Evolutionary conservation across 2,888 invertebrate genomes (phyloP).

Genomic region (Hymenopus coronatus): DNA sequence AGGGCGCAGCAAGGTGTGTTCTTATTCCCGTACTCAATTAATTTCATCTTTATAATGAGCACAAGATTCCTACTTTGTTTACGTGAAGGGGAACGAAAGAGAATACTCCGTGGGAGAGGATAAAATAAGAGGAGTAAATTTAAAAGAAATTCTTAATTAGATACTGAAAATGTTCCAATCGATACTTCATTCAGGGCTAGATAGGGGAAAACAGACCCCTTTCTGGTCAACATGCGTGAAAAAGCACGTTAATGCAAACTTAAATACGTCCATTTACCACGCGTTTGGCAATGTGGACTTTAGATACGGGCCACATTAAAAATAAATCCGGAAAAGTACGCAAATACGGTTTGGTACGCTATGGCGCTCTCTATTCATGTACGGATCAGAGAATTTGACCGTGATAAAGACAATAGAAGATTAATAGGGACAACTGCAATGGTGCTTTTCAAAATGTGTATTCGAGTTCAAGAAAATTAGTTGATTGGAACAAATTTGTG

Average conservation of each 20-base stretch:
- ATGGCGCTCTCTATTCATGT: too few relatives aligned
- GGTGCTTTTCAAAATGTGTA: too few relatives aligned
- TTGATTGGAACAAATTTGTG: too few relatives aligned
- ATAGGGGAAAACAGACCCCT: background rate
- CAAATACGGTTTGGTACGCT: too few relatives aligned
- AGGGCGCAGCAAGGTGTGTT: background rate
- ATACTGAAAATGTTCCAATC: background rate
- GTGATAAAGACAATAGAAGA: too few relatives aligned
- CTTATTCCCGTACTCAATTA: conserved; percentile 20
- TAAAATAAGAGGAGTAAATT: background rate
- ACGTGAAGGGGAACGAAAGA: background rate
- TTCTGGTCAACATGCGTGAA: background rate
- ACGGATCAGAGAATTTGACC: too few relatives aligned
- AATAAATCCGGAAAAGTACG: too few relatives aligned
- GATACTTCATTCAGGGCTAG: background rate
- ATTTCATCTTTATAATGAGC: conserved; percentile 22
- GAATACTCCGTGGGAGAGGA: background rate
- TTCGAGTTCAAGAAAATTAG: too few relatives aligned
- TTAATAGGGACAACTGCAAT: too few relatives aligned
- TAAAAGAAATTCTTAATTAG: conserved; percentile 16
- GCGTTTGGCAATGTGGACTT: background rate
- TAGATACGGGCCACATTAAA: too few relatives aligned
- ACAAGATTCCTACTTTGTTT: conserved; percentile 3
- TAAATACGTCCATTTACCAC: background rate
- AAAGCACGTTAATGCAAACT: background rate